Conservation (phyloP, 37 sponge, comb jelly and placozoan genomes). For the Petrosia ficiformis region DNA sequence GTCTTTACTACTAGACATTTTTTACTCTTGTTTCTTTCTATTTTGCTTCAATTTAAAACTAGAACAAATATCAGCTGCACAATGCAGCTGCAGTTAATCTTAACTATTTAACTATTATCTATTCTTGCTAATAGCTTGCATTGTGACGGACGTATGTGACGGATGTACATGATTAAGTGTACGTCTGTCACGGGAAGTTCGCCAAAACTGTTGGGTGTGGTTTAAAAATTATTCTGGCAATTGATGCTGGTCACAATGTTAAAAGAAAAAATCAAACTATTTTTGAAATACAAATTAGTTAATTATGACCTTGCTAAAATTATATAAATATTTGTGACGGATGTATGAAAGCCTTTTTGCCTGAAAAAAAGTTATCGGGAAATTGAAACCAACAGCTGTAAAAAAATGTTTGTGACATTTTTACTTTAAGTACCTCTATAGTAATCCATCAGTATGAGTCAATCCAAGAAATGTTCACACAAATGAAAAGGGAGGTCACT, state of each 20-base stretch:
- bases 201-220: neutral
- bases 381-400: neutral
- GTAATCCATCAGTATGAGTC: conserved; percentile 1
- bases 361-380: neutral
- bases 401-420: conserved; percentile 5
- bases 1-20: conserved; percentile 17
- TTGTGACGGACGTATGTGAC: conserved; percentile 11
- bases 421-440: neutral
- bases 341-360: conserved; percentile 4
- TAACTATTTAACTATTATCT: too few relatives aligned
- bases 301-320: neutral
- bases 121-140: neutral
- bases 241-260: neutral
- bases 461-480: neutral
- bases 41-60: neutral
- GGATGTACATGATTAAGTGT: conserved; percentile 28
- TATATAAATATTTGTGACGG: conserved; percentile 20
- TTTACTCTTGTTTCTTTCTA: neutral
- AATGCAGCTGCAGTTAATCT: too few relatives aligned
- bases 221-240: neutral
- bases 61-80: neutral
- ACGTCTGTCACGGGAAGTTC: conserved; percentile 22
- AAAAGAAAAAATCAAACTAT: conserved; percentile 1
- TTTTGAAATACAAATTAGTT: neutral
- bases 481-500: neutral